Conservation (phyloP, 2,113 vertebrate species). For the Protobothrops flavoviridis region DNA sequence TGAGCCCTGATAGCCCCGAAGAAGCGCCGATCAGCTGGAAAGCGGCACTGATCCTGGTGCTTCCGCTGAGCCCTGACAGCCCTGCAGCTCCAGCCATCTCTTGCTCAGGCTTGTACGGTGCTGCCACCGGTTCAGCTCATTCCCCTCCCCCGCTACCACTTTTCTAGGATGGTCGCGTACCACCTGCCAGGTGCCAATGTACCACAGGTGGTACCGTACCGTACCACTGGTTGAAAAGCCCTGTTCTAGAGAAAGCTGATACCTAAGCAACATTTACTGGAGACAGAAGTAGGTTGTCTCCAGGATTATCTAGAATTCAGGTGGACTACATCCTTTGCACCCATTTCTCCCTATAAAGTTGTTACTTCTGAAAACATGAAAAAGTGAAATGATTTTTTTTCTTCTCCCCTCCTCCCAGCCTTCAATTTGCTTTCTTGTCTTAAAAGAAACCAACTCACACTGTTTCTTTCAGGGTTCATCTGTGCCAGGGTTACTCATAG, state of each 20-base stretch:
- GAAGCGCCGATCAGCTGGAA: too few species aligned
- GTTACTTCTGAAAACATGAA: not conserved
- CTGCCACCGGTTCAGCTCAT: too few species aligned
- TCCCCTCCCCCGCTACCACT: too few species aligned
- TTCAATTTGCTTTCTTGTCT: not conserved
- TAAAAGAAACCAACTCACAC: not conserved
- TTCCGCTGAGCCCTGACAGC: too few species aligned
- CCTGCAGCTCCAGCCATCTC: too few species aligned
- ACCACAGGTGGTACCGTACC: too few species aligned
- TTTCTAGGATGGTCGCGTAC: too few species aligned
- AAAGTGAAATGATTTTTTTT: not conserved
- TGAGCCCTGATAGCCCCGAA: too few species aligned
- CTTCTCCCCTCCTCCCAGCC: not conserved
- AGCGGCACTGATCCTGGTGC: too few species aligned
- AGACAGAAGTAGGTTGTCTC: not conserved
- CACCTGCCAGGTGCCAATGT: too few species aligned
- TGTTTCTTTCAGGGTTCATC: not conserved
- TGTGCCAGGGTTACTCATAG: not conserved
- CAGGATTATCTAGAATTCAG: not conserved
- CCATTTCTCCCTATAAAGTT: not conserved
- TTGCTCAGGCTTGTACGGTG: too few species aligned
- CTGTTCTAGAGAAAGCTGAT: not conserved
- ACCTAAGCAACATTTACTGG: not conserved
- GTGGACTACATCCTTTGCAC: not conserved
- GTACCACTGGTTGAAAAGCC: too few species aligned